Evolutionary conservation across 2,888 invertebrate genomes (phyloP).

Genomic region (Chromoteleia sp.): DNA sequence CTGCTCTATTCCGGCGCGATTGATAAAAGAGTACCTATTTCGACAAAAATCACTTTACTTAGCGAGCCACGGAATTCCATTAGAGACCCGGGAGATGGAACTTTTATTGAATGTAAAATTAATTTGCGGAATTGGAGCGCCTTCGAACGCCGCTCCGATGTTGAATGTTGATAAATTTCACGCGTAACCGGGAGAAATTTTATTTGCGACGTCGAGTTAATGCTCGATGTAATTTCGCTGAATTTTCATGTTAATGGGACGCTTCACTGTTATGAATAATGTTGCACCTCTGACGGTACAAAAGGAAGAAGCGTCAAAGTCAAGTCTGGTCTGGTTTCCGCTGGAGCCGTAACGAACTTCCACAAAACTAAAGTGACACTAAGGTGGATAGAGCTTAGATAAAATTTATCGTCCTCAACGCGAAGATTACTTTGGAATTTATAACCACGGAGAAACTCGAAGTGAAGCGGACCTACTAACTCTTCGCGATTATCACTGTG

Average conservation of each 20-base stretch:
- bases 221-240: slow-evolving; percentile 45
- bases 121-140: slow-evolving; percentile 30
- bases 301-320: slow-evolving; percentile 54
- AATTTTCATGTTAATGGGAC: slow-evolving; percentile 59
- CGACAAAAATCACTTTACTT: slow-evolving; percentile 52
- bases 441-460: slow-evolving; percentile 71
- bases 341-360: slow-evolving; percentile 61
- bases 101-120: slow-evolving; percentile 55
- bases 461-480: slow-evolving; percentile 70
- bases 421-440: slow-evolving; percentile 76
- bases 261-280: slow-evolving; percentile 38
- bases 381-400: slow-evolving; percentile 73
- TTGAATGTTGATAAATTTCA: slow-evolving; percentile 40
- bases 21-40: slow-evolving; percentile 73
- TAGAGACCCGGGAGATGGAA: slow-evolving; percentile 8
- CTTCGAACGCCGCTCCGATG: not conserved
- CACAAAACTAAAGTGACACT: slow-evolving; percentile 73
- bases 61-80: slow-evolving; percentile 26
- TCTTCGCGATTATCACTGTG: slow-evolving; percentile 74
- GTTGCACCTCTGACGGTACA: slow-evolving; percentile 44
- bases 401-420: slow-evolving; percentile 75
- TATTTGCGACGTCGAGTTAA: slow-evolving; percentile 46
- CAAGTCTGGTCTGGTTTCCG: slow-evolving; percentile 52
- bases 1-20: slow-evolving; percentile 79
- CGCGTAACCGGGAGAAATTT: slow-evolving; percentile 35